phyloP scores from a whole-genome alignment of 2,888 invertebrate species.

The Cartodere bifasciata region DNA sequence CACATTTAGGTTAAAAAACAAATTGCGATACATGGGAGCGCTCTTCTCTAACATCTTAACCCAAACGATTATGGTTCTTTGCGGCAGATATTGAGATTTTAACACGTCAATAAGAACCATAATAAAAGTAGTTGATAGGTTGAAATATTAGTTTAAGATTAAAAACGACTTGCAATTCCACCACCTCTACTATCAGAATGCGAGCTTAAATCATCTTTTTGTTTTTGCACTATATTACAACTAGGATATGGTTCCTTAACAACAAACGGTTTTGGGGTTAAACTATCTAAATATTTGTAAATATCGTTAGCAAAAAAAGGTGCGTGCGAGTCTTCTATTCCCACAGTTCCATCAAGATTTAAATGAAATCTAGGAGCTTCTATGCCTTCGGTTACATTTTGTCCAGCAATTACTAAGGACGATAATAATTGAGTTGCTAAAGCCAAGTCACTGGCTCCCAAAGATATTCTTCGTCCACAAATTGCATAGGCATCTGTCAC shows the following conservation, averaged over 20 bases:
- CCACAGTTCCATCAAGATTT: constrained; percentile 25
- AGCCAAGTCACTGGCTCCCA: constrained; percentile 40
- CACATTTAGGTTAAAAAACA: no score
- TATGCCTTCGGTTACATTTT: constrained; percentile 36
- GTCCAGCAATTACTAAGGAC: constrained; percentile 33
- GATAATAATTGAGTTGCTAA: constrained; percentile 39
- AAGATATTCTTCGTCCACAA: constrained; percentile 40
- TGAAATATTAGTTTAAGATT: no score
- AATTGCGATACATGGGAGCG: no score
- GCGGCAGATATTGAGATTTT: no score
- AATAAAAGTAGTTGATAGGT: no score
- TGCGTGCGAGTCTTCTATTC: constrained; percentile 32
- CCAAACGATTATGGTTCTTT: no score
- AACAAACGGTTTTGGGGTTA: constrained; percentile 20
- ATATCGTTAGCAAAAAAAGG: constrained; percentile 28
- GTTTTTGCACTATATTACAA: constrained; percentile 54
- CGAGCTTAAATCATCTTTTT: constrained; percentile 47
- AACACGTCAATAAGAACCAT: no score
- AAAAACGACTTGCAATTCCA: constrained; percentile 53
- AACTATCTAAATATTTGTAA: constrained; percentile 24
- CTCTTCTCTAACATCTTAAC: no score
- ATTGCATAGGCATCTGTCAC: constrained; percentile 30
- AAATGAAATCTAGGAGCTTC: constrained; percentile 39
- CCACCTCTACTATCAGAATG: constrained; percentile 64
- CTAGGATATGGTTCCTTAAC: constrained; percentile 41